Percentiles rank a stretch among this genome's conserved stretches.
phyloP scores from a whole-genome alignment of 1,140 invertebrate genomes.

The Pseudomyrmex flavicornis region DNA sequence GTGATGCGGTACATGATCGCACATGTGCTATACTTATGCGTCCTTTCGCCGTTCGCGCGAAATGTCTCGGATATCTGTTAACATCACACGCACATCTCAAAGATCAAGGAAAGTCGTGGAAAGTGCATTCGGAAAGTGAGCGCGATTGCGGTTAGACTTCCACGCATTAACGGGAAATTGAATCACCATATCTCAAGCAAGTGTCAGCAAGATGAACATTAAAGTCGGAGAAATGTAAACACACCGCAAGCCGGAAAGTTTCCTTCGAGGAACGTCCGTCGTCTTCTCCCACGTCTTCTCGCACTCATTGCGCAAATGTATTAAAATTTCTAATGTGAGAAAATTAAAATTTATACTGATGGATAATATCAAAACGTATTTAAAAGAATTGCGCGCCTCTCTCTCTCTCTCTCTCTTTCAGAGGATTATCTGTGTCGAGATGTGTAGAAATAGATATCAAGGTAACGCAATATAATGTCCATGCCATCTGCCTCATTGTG shows the following conservation, averaged over 20 bases:
- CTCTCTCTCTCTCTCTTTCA: not conserved
- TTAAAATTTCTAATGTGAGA: not conserved
- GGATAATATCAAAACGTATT: not conserved
- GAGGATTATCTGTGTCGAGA: not conserved
- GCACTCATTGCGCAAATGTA: not conserved
- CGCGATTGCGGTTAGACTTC: slow-evolving; percentile 21
- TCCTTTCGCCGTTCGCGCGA: too few species aligned
- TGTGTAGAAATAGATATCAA: slow-evolving; percentile 36
- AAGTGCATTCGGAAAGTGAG: not conserved
- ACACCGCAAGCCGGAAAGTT: not conserved
- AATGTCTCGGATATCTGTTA: not conserved
- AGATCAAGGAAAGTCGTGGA: not conserved
- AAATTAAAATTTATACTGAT: too few species aligned
- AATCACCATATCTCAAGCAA: not conserved
- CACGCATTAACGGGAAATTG: slow-evolving; percentile 23
- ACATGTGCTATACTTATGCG: too few species aligned
- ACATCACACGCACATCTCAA: not conserved
- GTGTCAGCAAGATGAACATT: slow-evolving; percentile 7
- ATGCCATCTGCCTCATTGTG: slow-evolving; percentile 35
- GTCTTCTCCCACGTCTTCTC: not conserved
- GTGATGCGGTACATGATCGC: too few species aligned
- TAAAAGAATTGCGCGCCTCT: not conserved
- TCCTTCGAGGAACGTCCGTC: not conserved
- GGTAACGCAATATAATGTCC: slow-evolving; percentile 1
- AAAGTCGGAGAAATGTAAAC: not conserved